Base-by-base conservation (phyloP, 2,113 vertebrate species). In the Ameiurus melas region DNA sequence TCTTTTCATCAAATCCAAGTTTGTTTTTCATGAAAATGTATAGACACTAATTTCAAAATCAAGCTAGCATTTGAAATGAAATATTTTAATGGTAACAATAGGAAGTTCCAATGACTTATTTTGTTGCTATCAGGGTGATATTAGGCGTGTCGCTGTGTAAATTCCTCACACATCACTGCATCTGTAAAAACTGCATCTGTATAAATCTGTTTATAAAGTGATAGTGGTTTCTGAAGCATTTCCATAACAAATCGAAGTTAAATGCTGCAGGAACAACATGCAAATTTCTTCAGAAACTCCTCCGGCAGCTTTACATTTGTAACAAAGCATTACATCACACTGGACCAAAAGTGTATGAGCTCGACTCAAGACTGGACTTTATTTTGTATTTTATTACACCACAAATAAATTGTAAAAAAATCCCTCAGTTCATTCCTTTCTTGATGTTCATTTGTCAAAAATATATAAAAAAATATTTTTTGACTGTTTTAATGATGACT, bases 171-270 rank as follows among this genome's bases (percentile, higher is more conserved):
- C 80, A 22, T 83, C 80, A 82, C 9, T 82, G 80, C 20, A 6
- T 82, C 20, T 58, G 57, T 83, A 83, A 36, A 81, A 58, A 58
- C 79, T 10, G 9, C 47, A 51, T 51, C 47, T 10, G 47, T 51
- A 51, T 51, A 51, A 81, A 36, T 19, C 30, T 81, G 79, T 36
- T 53, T 36, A 33, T 81, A 58, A 62, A 83, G 80, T 43, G 55
- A 60, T 60, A 58, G 39, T 80, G 85, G 25, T 79, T 53, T 66
- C 60, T 17, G 60, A 30, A 9, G 53, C 8, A 68, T 79, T 81
- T 86, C 58, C 75, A 68, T 53, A 86, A 80, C 62, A 86, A 80
- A 79, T 64, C 51, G 19, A 20, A 80, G 43, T 71, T 39, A 80
- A 66, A 80, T 30, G n/a, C 85, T 79, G 75, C 43, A 64, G 27